Percentiles rank a stretch among this genome's conserved stretches.
phyloP scores from a whole-genome alignment of 1,140 invertebrate genomes.

The Pararge aegeria region DNA sequence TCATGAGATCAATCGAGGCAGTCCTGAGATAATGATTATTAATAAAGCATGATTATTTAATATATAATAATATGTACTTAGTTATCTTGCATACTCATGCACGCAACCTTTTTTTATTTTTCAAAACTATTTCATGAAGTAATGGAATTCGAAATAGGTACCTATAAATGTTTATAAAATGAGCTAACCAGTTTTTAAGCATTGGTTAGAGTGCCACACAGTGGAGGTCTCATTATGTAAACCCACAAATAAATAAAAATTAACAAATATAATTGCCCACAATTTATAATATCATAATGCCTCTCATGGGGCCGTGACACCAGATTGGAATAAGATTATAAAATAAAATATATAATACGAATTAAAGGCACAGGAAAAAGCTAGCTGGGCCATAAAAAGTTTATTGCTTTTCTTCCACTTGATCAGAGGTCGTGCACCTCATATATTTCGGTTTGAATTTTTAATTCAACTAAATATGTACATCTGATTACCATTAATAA shows the following conservation, averaged over 20 bases:
- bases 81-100: too few species aligned
- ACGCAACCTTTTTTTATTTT: too few species aligned
- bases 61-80: too few species aligned
- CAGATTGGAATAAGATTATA: slow-evolving; percentile 29
- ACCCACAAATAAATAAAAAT: slow-evolving; percentile 16
- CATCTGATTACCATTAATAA: slow-evolving; percentile 66
- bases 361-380: slow-evolving; percentile 37
- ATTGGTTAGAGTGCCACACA: background rate
- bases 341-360: slow-evolving; percentile 29
- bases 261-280: slow-evolving; percentile 11
- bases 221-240: background rate
- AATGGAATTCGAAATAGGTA: too few species aligned
- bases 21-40: too few species aligned
- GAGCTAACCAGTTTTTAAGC: background rate
- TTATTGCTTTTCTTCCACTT: slow-evolving; percentile 65
- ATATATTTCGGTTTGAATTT: slow-evolving; percentile 61
- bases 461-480: slow-evolving; percentile 68
- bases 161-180: too few species aligned
- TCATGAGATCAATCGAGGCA: too few species aligned
- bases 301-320: slow-evolving; percentile 21
- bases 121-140: too few species aligned
- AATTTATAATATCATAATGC: slow-evolving; percentile 23
- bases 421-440: slow-evolving; percentile 48
- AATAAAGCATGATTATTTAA: too few species aligned
- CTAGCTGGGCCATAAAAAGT: slow-evolving; percentile 54